These are phyloP conservation scores for Hiodon tergisus DNA, from an alignment of 2,113 vertebrate genomes.

Conservation along the genomic window DNA sequence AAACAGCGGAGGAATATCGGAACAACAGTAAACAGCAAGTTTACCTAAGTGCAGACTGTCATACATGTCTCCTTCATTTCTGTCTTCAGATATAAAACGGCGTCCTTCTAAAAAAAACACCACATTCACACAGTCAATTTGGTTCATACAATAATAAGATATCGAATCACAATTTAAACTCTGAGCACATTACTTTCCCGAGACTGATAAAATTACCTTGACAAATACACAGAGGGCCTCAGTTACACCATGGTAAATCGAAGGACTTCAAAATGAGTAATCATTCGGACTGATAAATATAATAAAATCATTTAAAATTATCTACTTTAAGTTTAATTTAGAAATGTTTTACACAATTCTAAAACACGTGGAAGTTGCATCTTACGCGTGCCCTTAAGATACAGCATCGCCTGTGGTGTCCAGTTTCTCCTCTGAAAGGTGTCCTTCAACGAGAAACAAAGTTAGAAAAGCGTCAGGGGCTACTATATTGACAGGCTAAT, in stretches of 20 bases:
- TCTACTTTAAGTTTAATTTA: background rate
- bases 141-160: background rate
- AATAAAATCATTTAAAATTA: background rate
- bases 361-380: background rate
- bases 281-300: no score
- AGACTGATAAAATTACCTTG: no score
- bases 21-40: slow-evolving; percentile 1
- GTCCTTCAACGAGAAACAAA: slow-evolving; percentile 49
- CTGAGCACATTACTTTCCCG: no score
- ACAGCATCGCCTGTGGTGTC: slow-evolving; percentile 94
- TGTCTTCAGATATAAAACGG: slow-evolving; percentile 79
- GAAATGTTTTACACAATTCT: no score
- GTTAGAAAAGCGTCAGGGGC: background rate
- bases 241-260: no score
- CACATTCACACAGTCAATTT: background rate
- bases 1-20: no score
- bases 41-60: slow-evolving; percentile 75
- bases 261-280: no score
- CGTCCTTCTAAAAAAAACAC: slow-evolving; percentile 73
- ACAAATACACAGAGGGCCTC: no score
- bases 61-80: slow-evolving; percentile 69
- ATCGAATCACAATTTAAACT: no score
- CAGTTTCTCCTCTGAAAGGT: slow-evolving; percentile 84
- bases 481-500: background rate
- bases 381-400: slow-evolving; percentile 93